A percentile compares a stretch with the other conserved stretches of the same genome.
Evolutionary conservation across 2,797 vertebrate genomes (phyloP).

Genomic region (Helostoma temminkii): DNA sequence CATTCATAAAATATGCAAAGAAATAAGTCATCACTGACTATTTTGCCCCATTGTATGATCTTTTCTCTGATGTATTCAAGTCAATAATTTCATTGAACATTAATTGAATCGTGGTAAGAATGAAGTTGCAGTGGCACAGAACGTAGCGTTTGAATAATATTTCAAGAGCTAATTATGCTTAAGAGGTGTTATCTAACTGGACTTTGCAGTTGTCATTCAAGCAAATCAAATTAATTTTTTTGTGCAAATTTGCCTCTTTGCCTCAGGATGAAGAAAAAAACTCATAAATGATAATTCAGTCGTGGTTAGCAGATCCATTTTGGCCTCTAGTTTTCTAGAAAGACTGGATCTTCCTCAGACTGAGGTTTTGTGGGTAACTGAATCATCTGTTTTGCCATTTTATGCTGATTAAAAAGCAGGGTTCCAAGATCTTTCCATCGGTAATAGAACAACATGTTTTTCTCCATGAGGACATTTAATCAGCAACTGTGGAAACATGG

Average conservation of each 20-base stretch:
- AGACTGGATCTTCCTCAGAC: constrained; percentile 5
- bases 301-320: constrained; percentile 4
- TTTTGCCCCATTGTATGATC: constrained; percentile 20
- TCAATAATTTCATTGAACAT: constrained; percentile 60
- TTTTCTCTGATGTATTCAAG: constrained; percentile 41
- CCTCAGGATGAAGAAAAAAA: neutral
- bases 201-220: constrained; percentile 63
- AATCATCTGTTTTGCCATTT: constrained; percentile 25
- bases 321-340: constrained; percentile 2
- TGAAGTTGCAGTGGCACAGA: constrained; percentile 62
- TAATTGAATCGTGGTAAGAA: constrained; percentile 62
- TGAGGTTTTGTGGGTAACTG: constrained; percentile 19
- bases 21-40: constrained; percentile 14
- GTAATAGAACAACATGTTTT: constrained; percentile 13
- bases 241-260: constrained; percentile 53
- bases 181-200: constrained; percentile 63
- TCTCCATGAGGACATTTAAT: constrained; percentile 20
- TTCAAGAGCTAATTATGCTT: constrained; percentile 71
- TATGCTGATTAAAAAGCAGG: constrained; percentile 2
- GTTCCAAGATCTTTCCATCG: neutral
- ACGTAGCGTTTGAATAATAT: constrained; percentile 61
- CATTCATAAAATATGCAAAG: constrained; percentile 11
- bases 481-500: constrained; percentile 4
- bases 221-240: constrained; percentile 60
- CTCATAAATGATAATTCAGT: constrained; percentile 24